Conservation (phyloP, 2,888 invertebrate species). For the Spilarctia lutea region DNA sequence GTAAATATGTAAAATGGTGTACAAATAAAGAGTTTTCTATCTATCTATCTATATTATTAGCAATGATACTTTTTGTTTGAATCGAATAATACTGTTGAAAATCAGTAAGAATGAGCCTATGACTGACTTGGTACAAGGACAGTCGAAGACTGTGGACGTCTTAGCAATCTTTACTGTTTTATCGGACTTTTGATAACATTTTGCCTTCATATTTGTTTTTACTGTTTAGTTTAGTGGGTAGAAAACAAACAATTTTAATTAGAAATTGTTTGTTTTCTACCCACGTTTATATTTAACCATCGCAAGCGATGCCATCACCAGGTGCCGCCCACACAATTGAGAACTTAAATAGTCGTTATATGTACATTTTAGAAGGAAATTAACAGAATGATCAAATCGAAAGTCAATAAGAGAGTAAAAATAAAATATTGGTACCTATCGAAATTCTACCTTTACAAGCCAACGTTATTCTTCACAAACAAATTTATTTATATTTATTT, state of each 20-base stretch:
- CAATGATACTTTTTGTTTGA: background rate
- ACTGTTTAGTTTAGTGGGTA: no score
- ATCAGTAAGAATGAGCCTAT: background rate
- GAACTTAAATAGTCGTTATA: background rate
- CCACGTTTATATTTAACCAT: background rate
- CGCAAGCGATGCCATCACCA: background rate
- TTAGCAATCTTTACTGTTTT: background rate
- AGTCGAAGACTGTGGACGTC: background rate
- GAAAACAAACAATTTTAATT: no score
- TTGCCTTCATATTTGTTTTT: background rate
- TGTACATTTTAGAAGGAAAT: background rate
- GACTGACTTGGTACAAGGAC: background rate
- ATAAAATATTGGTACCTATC: background rate
- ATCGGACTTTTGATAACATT: background rate
- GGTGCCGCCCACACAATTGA: background rate
- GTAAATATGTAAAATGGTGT: no score
- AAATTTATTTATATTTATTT: constrained; percentile 27
- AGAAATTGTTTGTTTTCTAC: background rate
- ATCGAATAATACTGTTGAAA: background rate
- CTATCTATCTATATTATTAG: no score
- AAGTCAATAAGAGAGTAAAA: constrained; percentile 5
- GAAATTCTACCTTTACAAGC: constrained; percentile 1
- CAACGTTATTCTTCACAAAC: constrained; percentile 19
- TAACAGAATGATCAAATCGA: background rate
- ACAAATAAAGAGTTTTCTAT: no score